Conservation (phyloP, 1,140 invertebrate species). For the Nixonia krombeini region DNA sequence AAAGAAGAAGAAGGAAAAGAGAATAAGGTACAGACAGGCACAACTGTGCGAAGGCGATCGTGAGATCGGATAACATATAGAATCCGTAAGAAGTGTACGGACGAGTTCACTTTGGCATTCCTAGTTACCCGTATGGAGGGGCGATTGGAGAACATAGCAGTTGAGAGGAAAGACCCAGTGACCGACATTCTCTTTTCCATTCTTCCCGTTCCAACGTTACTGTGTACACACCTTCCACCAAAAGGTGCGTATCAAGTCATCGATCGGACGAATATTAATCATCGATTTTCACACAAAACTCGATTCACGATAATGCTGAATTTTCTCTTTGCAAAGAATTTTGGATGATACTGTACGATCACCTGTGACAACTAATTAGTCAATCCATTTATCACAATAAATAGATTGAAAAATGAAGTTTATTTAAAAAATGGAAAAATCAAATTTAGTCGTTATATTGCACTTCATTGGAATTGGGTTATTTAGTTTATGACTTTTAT, state of each 20-base stretch:
- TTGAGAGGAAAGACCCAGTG: slow-evolving; percentile 61
- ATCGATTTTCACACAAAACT: slow-evolving; percentile 33
- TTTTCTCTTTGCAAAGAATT: neutral
- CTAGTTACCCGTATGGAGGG: slow-evolving; percentile 36
- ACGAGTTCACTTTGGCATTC: slow-evolving; percentile 46
- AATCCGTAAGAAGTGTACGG: slow-evolving; percentile 28
- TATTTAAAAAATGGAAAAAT: too few species aligned
- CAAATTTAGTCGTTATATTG: too few species aligned
- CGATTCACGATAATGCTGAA: slow-evolving; percentile 17
- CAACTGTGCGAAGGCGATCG: slow-evolving; percentile 14
- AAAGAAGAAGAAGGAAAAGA: too few species aligned
- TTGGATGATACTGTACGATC: too few species aligned
- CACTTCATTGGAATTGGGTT: too few species aligned
- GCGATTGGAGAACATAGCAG: slow-evolving; percentile 39
- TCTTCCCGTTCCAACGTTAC: slow-evolving; percentile 51
- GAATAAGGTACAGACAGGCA: slow-evolving; percentile 23
- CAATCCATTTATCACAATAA: too few species aligned
- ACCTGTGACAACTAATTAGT: too few species aligned
- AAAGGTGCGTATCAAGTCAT: slow-evolving; percentile 28
- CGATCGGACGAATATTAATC: slow-evolving; percentile 43
- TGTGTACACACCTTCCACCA: slow-evolving; percentile 36
- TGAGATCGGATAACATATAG: slow-evolving; percentile 25
- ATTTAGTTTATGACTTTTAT: too few species aligned
- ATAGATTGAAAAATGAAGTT: too few species aligned
- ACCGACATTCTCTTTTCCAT: slow-evolving; percentile 65